phyloP scores from a whole-genome alignment of 2,113 vertebrate genomes.

The Prionailurus bengalensis region DNA sequence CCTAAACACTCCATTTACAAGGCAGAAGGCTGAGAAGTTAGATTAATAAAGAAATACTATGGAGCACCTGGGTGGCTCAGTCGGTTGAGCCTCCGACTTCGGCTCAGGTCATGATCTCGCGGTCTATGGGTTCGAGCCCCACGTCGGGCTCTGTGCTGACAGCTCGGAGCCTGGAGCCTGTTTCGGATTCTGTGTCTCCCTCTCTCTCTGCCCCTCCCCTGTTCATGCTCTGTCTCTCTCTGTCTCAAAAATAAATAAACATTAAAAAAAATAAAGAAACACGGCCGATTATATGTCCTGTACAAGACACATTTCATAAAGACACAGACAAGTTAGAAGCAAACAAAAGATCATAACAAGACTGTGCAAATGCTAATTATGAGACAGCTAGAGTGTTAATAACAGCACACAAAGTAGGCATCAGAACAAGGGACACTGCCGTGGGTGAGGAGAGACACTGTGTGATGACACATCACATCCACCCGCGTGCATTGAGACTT shows the following conservation, averaged over 20 bases:
- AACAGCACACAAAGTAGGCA: not conserved
- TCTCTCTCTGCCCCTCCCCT: too few relatives aligned
- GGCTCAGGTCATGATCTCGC: too few relatives aligned
- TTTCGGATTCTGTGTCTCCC: too few relatives aligned
- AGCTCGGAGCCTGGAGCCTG: too few relatives aligned
- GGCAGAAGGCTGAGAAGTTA: not conserved
- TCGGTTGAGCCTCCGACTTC: too few relatives aligned
- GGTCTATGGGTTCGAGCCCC: too few relatives aligned
- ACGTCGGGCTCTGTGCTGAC: too few relatives aligned
- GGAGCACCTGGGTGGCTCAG: too few relatives aligned
- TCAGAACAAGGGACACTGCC: not conserved
- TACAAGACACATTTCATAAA: not conserved
- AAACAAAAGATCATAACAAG: not conserved
- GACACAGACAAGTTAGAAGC: not conserved
- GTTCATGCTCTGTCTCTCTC: too few relatives aligned
- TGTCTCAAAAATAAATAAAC: too few relatives aligned
- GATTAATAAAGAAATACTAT: not conserved
- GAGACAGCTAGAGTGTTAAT: not conserved
- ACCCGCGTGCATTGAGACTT: not conserved
- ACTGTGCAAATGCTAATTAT: not conserved
- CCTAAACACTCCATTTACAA: not conserved
- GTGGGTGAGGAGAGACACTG: not conserved
- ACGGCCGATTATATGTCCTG: not conserved
- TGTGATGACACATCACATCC: too few relatives aligned
- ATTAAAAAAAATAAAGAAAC: too few relatives aligned